Base-by-base conservation (phyloP, 2,888 invertebrate genomes). In the Drepanosiphum platanoidis region DNA sequence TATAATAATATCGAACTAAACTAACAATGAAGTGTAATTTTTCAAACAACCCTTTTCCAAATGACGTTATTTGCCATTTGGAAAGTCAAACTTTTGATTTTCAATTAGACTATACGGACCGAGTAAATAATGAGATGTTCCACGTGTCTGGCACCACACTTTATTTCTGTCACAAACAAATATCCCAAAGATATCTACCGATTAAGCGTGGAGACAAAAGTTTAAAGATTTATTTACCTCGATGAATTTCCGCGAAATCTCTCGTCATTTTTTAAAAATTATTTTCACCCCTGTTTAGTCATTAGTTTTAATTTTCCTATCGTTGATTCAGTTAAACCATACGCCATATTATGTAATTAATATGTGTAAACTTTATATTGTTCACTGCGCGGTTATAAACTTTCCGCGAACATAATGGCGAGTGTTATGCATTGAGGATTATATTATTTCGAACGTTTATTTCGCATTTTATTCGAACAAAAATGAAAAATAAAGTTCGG, bases 151-250 rank as follows among this genome's bases (percentile, higher is more conserved):
- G 7, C 3, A 27, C 39, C 39, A 71, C 39, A 13, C n/a, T 39
- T 71, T 39, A 71, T 39, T 71, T 71, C 39, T 71, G 39, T 71
- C 71, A 39, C 36, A 39, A 39, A 71, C 71, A 71, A 27, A 71
- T 42, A 71, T 27, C 42, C 27, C 11, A 27, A 13, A 71, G 9
- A 70, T 15, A 36, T 70, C 3, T n/a, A 15, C n/a, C 13, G 39
- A 71, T 34, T 42, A 46, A n/a, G n/a, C n/a, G 22, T 42, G 5
- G n/a, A 75, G 34, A 58, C 36, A 36, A 61, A 75, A 58, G 36
- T 27, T 36, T 36, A 8, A 52, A 22, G 32, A 74, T 74, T 46
- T 2, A 32, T 52, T 3, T 46, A n/a, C n/a, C n/a, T 68, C 22
- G 13, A 66, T n/a, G 39, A 71, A 71, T 13, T 39, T n/a, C 5